Evolutionary conservation across 92 coral and sea anemone genomes (phyloP), one percentile per base, ranked within the genome.

Genomic region (Epizoanthus fatuus): DNA sequence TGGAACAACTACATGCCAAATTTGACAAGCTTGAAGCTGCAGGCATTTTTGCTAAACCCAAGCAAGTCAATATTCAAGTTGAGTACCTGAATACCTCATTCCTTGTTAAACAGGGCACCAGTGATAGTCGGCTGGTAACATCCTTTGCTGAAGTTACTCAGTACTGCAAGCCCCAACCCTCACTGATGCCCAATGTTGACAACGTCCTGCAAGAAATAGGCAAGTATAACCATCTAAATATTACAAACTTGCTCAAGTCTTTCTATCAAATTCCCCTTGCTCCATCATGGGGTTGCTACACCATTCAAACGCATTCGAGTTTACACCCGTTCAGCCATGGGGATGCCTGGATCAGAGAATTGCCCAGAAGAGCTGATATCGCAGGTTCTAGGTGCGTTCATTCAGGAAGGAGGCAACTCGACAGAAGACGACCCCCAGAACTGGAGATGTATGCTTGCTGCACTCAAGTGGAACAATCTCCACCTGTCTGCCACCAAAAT

Each of bases 261-360:
- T 87, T 81, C 74, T 80, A 81, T 56, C 87, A 87, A 72, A 86
- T 79, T 40, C 87, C 91, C 45, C 82, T 72, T 22, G 87, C 91
- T 37, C 25, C 25, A 22, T 22, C 25, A 22, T 22, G 25, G 25
- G 25, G 25, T 22, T 22, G 25, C 25, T 22, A 22, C 25, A 22
- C 25, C 25, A 22, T 22, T 22, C 25, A 22, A 22, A 87, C 73
- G 4, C 72, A 49, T 38, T 87, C 57, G 4, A 81, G 80, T 22
- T 22, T 22, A 22, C 25, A 22, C 25, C 25, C 25, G 25, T 22
- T 22, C 35, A 29, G 35, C 35, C 87, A 69, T 87, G 83, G 83
- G 83, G 4, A 82, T 88, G 89, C 92, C 89, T 69, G 89, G 81
- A 38, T 75, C 92, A 5, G 75, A 84, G 58, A 68, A 83, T 45